phyloP scores from a whole-genome alignment of 2,797 vertebrate species.

The Sebastes jordani region DNA sequence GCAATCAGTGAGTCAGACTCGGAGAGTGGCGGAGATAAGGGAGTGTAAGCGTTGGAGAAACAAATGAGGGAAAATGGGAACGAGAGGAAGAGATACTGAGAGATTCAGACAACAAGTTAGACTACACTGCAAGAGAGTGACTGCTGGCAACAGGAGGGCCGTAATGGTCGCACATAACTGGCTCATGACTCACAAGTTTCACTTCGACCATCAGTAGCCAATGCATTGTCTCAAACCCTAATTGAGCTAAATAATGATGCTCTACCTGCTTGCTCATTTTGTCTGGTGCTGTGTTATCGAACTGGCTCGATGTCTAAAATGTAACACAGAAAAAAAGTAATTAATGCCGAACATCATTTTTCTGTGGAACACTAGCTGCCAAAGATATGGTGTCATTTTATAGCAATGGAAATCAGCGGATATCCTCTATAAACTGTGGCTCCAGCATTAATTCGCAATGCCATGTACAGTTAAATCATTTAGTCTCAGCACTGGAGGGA shows the following conservation, averaged over 20 bases:
- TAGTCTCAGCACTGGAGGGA: slow-evolving; percentile 25
- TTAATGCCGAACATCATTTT: neutral
- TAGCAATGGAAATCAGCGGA: slow-evolving; percentile 18
- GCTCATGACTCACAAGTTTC: slow-evolving; percentile 62
- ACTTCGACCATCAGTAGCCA: slow-evolving; percentile 11
- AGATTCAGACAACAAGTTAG: slow-evolving; percentile 47
- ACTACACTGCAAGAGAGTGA: slow-evolving; percentile 34
- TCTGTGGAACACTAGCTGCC: too few species aligned
- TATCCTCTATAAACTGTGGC: neutral
- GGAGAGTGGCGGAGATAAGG: slow-evolving; percentile 39
- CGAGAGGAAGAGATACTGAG: slow-evolving; percentile 17
- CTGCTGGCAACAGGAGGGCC: slow-evolving; percentile 21
- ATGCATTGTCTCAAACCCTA: slow-evolving; percentile 19
- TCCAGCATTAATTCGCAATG: slow-evolving; percentile 37
- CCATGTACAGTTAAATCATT: slow-evolving; percentile 40
- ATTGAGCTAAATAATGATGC: slow-evolving; percentile 15
- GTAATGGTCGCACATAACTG: slow-evolving; percentile 43
- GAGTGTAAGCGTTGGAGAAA: slow-evolving; percentile 20
- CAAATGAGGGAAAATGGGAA: slow-evolving; percentile 2
- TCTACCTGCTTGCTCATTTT: neutral
- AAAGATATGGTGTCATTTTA: slow-evolving; percentile 1
- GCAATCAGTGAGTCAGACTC: slow-evolving; percentile 42
- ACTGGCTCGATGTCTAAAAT: neutral
- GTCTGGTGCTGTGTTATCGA: neutral
- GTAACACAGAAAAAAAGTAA: neutral